Evolutionary conservation across 2,888 invertebrate species (phyloP).

Genomic region (Elegia similella): DNA sequence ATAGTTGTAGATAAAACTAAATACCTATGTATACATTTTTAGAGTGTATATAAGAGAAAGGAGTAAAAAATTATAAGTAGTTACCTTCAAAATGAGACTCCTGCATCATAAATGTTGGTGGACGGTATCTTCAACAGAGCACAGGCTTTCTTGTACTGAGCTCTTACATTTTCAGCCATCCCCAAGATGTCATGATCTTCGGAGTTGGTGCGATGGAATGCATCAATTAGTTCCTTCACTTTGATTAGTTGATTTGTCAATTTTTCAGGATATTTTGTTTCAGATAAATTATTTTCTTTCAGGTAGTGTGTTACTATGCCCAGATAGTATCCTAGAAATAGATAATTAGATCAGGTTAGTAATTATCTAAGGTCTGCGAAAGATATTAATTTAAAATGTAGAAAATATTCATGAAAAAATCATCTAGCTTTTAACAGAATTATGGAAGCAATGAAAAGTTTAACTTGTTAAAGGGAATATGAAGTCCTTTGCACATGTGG

Average conservation of each 20-base stretch:
- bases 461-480: too few species aligned
- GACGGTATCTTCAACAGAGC: constrained; percentile 84
- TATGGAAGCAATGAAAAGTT: too few species aligned
- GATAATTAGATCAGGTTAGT: background rate
- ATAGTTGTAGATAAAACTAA: too few species aligned
- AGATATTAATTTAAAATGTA: background rate
- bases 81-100: constrained; percentile 81
- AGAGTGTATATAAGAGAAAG: too few species aligned
- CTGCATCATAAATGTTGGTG: constrained; percentile 77
- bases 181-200: constrained; percentile 84
- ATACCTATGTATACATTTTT: too few species aligned
- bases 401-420: background rate
- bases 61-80: background rate
- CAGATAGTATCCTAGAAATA: constrained; percentile 83
- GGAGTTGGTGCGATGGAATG: constrained; percentile 85
- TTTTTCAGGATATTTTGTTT: constrained; percentile 74
- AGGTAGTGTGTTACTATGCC: constrained; percentile 81
- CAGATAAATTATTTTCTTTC: constrained; percentile 41
- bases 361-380: too few species aligned
- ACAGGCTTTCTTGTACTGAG: constrained; percentile 86
- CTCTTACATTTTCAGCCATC: constrained; percentile 83
- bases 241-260: constrained; percentile 74
- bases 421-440: background rate
- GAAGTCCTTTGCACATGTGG: too few species aligned
- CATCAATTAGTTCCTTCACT: constrained; percentile 81